Base-by-base conservation (phyloP, 2,797 vertebrate genomes). In the Gymnodraco acuticeps region DNA sequence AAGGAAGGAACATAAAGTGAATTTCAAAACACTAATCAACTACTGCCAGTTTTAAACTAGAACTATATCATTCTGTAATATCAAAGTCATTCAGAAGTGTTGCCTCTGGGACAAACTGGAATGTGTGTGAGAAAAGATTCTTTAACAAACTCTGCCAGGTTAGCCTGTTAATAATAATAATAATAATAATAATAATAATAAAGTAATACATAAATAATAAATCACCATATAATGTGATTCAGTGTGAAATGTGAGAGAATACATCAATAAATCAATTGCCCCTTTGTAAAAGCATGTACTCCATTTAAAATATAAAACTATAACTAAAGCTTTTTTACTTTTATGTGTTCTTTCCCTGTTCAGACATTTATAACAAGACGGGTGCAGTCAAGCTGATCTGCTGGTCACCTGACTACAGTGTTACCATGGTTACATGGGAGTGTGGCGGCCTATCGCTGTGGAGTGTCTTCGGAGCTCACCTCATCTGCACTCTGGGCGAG, bases 381-480 rank as follows among this genome's bases (percentile, higher is more conserved):
- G 98, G 98, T 63, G 93, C 97, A 7, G 98, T 99, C 86, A 98
- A 97, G 85, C 82, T 97, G 75, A 96, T 99, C 90, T 93, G 93
- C 81, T 99, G 98, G 98, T 99, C 98, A 79, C 98, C 98, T 73
- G 98, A 99, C 94, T 98, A 94, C 87, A 99, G 98, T 54, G 98
- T 98, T 83, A 96, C 93, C 82, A 97, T 97, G 95, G 97, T 99
- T 82, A 98, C 98, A 0, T 99, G 98, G 98, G 97, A 98, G 73
- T 96, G 91, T 78, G 98, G 98, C 11, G 97, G 98, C 63, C 94
- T 99, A 45, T 99, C 98, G 5, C 89, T 99, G 61, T 99, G 98
- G 98, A 99, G 98, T 70, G 98, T 99, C 73, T 99, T 99, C 84
- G 98, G 98, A 81, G 98, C 98, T 87, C 98, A 99, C 70, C 97